Evolutionary conservation across 1,140 invertebrate genomes (phyloP).

Genomic region (Drosophila subpulchrella): DNA sequence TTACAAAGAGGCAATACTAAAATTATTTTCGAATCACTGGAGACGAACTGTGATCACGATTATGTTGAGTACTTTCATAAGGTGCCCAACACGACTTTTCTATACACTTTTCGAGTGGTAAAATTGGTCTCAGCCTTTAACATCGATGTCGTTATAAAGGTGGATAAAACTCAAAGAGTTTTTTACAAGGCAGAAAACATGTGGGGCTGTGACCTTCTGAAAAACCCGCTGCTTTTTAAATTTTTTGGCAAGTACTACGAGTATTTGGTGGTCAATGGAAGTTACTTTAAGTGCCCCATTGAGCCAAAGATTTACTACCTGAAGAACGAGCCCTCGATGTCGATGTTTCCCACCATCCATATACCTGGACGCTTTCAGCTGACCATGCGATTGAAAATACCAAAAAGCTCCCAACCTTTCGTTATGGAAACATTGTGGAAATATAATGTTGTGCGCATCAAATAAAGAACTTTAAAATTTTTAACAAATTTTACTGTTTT

Average conservation of each 20-base stretch:
- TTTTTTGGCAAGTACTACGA: slow-evolving; percentile 21
- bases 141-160: slow-evolving; percentile 25
- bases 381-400: slow-evolving; percentile 15
- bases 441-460: slow-evolving; percentile 20
- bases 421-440: slow-evolving; percentile 55
- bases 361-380: slow-evolving; percentile 32
- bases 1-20: not conserved
- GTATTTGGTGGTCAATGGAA: slow-evolving; percentile 48
- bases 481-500: not conserved
- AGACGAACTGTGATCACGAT: slow-evolving; percentile 44
- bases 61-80: slow-evolving; percentile 38
- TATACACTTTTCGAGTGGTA: slow-evolving; percentile 36
- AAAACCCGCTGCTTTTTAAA: slow-evolving; percentile 28
- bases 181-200: slow-evolving; percentile 41
- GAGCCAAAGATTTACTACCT: slow-evolving; percentile 30
- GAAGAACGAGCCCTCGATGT: not conserved
- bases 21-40: slow-evolving; percentile 17
- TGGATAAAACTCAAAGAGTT: slow-evolving; percentile 15
- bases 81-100: not conserved
- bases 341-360: slow-evolving; percentile 12
- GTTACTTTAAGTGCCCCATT: slow-evolving; percentile 55
- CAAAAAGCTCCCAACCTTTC: slow-evolving; percentile 9
- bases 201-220: slow-evolving; percentile 40
- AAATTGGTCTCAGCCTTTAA: slow-evolving; percentile 14
- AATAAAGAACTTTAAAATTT: not conserved